Percentiles rank a stretch among this genome's conserved stretches.
Evolutionary conservation across 2,113 vertebrate genomes (phyloP).

Genomic region (Tragelaphus strepsiceros): DNA sequence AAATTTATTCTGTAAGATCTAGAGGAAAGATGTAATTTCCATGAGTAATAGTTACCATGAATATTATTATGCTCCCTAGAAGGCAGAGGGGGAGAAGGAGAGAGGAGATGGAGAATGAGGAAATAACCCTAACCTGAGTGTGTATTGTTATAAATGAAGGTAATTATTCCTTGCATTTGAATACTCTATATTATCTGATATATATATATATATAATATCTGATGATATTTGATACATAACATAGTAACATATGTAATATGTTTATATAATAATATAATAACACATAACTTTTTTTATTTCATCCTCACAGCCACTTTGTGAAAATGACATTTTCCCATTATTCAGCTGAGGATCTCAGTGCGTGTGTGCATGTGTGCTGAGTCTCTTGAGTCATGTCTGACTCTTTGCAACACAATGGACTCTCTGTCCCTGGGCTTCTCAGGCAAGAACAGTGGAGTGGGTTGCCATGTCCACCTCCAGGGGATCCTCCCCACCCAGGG

Average conservation of each 20-base stretch:
- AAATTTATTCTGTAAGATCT: constrained; percentile 38
- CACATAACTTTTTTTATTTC: background rate
- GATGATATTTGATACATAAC: background rate
- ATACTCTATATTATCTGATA: background rate
- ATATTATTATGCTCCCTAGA: background rate
- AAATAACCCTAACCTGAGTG: background rate
- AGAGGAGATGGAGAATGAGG: background rate
- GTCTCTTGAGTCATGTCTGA: background rate
- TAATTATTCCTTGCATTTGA: background rate
- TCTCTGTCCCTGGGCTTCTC: background rate
- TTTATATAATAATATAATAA: background rate
- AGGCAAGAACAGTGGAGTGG: background rate
- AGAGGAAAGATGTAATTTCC: constrained; percentile 40
- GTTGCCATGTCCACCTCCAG: background rate
- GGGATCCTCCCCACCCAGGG: background rate
- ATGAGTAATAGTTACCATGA: background rate
- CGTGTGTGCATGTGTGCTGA: background rate
- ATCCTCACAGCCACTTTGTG: background rate
- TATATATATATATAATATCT: background rate
- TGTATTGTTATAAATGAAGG: background rate
- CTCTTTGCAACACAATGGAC: background rate
- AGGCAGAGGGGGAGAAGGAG: background rate
- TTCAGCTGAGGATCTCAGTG: background rate
- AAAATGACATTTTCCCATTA: background rate
- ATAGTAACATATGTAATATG: background rate